Evolutionary conservation across 1,140 invertebrate species (phyloP), one percentile per base, ranked within the genome.

Genomic region (Zelostemma sp.): DNA sequence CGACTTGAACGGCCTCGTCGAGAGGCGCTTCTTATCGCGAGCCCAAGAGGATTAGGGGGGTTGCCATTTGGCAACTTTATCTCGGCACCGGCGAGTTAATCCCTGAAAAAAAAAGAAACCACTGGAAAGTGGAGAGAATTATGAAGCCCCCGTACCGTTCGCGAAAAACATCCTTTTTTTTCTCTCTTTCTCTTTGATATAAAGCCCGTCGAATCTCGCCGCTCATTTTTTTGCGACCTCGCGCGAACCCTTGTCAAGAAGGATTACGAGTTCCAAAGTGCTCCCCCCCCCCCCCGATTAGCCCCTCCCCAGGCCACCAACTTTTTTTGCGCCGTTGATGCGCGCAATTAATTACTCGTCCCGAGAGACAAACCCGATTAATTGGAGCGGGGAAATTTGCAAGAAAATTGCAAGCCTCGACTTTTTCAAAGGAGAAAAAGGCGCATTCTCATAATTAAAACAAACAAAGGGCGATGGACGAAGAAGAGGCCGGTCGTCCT

Each of bases 391-490:
- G 21, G 18, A 31, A 50, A 49, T 9, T 28, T 41, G 41, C 5
- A 11, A 54, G 8, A 17, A n/a, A n/a, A n/a, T n/a, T n/a, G n/a
- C n/a, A n/a, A n/a, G n/a, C n/a, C n/a, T n/a, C n/a, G n/a, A n/a
- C n/a, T 40, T 61, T 49, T 49, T 14, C 9, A 4, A 53, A 62
- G 17, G 41, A 59, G 47, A 63, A 58, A 59, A 57, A 49, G 46
- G 41, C 9, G 56, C 31, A 51, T 40, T 53, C 50, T 72, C 68
- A 73, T 80, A 80, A 81, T 81, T 80, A 80, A 83, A 81, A 81
- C 79, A 81, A 83, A 81, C 78, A 81, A 80, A 78, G 71, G 61
- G 50, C 49, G 59, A 70, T 79, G 73, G 74, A 72, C 70, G 69
- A 35, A 17, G 51, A 51, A 68, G 17, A 35, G 46, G 62, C 57